Base-by-base conservation (phyloP, 1,140 invertebrate genomes). In the Cherax quadricarinatus region DNA sequence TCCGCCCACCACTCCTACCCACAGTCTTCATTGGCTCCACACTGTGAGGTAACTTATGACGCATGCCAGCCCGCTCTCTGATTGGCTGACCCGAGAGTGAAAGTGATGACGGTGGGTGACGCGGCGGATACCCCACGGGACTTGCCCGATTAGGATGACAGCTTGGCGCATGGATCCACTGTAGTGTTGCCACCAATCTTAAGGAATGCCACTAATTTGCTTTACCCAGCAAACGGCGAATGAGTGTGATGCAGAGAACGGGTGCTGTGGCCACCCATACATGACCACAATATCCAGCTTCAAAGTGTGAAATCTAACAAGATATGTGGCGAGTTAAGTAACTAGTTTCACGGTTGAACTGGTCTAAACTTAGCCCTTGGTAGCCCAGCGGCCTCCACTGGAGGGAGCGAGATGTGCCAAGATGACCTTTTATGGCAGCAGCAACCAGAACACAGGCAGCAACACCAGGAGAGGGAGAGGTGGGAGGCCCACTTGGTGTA, bases 31-130 rank as follows among this genome's bases (percentile, higher is more conserved):
- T 87, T 87, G 86, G 86, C 75, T 21, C 48, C n/a, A 16, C 48
- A 49, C 49, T 49, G 48, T 87, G 86, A 87, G 86, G 86, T 87
- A 87, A 87, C 70, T 53, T 73, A 49, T 87, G 86, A 87, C 86
- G 86, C 41, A 75, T 75, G 86, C 86, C 86, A 49, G 10, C 12
- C 53, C 51, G 57, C 49, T 16, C 41, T 30, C 70, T n/a, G 78
- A 53, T 87, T 70, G 86, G n/a, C 21, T 3, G 18, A 0, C 48
- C 66, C 14, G 5, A 3, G 78, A 73, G 78, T 70, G 78, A 87
- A 87, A 73, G 78, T 70, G 78, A 78, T 70, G 78, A 70, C 70
- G 24, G 16, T 41, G 21, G 5, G 51, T 87, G 66, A 87, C 86
- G 86, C 21, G 21, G 78, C 53, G 48, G 83, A 7, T 85, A 66